Evolutionary conservation across 2,113 vertebrate species (phyloP), one percentile per base, ranked within the genome.

Genomic region (Apus apus): DNA sequence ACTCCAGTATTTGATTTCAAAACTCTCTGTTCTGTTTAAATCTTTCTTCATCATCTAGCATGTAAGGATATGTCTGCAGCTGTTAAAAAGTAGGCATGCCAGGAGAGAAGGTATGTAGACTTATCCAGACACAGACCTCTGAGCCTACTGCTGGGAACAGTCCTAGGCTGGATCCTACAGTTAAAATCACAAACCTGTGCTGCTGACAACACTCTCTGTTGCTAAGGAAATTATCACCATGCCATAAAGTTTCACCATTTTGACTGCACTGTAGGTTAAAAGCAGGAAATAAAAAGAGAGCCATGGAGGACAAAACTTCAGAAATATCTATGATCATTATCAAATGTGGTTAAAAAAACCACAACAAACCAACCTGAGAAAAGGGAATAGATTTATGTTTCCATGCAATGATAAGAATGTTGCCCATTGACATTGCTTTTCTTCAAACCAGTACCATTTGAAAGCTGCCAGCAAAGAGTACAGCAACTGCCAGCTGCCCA

Each of bases 181-280:
- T 68, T 90, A 66, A 82, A 92, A 68, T 91, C 71, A 86, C 93
- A 92, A 94, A 66, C 40, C n/a, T 45, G 46, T 3, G 8, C 9
- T 87, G 60, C 86, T 88, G 82, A 92, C 75, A 87, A 62, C 72
- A 74, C 76, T 68, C 70, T 38, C 78, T 93, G 70, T 92, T 93
- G 85, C 91, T 92, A 93, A 60, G 89, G 81, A 82, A 92, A 95
- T 97, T 76, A 96, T 65, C 87, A 84, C 54, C 40, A 56, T 54
- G 70, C 70, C 76, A 87, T 50, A 61, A 96, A 91, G 85, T 95
- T 94, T 71, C 93, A 84, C 54, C 46, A 75, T 87, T 95, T 91
- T 85, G 60, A 93, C 85, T 93, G 95, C 13, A 43, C 38, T 80
- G 66, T 53, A 92, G 62, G 88, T 94, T 93, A 85, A 95, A 96